Evolutionary conservation across 2,888 invertebrate genomes (phyloP).

Genomic region (Troglohyphantes excavatus): DNA sequence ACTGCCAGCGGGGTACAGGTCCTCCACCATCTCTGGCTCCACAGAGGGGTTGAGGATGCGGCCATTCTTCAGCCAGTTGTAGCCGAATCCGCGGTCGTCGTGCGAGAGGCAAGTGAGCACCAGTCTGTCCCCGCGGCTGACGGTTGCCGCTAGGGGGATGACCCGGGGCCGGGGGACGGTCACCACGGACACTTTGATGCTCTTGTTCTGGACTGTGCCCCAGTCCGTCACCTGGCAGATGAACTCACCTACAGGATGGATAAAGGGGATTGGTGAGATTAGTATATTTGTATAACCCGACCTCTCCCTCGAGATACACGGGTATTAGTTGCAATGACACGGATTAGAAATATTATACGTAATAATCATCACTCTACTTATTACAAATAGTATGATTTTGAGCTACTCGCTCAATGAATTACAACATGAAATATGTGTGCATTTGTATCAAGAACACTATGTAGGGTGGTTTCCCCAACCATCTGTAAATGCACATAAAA

Average conservation of each 20-base stretch:
- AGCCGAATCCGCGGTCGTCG: conserved; percentile 85
- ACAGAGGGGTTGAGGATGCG: conserved; percentile 85
- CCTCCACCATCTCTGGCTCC: conserved; percentile 90
- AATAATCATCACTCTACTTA: too few relatives aligned
- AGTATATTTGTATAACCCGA: too few relatives aligned
- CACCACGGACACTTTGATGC: conserved; percentile 82
- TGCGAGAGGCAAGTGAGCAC: conserved; percentile 73
- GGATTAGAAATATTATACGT: too few relatives aligned
- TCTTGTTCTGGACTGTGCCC: conserved; percentile 87
- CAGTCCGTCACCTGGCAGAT: conserved; percentile 90
- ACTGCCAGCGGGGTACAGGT: conserved; percentile 91
- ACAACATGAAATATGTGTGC: too few relatives aligned
- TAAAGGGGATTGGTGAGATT: not conserved
- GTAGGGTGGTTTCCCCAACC: too few relatives aligned
- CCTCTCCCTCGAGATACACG: too few relatives aligned
- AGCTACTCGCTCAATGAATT: too few relatives aligned
- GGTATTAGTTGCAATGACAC: too few relatives aligned
- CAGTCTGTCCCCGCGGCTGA: conserved; percentile 55
- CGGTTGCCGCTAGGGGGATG: conserved; percentile 61
- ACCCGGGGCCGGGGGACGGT: conserved; percentile 59
- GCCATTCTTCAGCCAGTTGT: conserved; percentile 92
- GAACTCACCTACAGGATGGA: conserved; percentile 84
- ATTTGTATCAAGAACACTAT: too few relatives aligned
- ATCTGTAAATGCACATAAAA: too few relatives aligned
- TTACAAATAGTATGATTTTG: too few relatives aligned